phyloP scores from a whole-genome alignment of 2,113 vertebrate genomes.

The Vanacampus margaritifer region DNA sequence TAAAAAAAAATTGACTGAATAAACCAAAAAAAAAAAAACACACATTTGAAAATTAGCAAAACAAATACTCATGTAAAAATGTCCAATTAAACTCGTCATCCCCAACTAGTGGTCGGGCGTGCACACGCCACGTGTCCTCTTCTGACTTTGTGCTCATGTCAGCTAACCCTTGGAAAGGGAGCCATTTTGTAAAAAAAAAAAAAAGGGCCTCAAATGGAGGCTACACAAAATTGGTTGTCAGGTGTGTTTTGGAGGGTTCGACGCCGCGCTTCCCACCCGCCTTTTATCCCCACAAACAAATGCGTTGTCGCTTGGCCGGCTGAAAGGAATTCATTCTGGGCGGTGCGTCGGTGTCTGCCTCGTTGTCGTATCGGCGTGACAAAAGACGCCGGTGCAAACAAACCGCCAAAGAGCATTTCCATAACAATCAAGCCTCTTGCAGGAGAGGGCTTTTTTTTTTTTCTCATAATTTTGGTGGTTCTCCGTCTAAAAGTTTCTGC shows the following conservation, averaged over 20 bases:
- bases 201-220: background rate
- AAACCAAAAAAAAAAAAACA: too few relatives aligned
- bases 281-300: conserved; percentile 8
- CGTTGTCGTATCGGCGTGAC: conserved; percentile 21
- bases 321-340: conserved; percentile 30
- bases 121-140: background rate
- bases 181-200: background rate
- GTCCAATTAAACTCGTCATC: too few relatives aligned
- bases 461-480: background rate
- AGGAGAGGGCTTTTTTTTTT: conserved; percentile 9
- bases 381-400: conserved; percentile 42
- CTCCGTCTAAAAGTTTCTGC: background rate
- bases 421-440: conserved; percentile 13
- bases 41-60: too few relatives aligned
- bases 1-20: too few relatives aligned
- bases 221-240: conserved; percentile 9
- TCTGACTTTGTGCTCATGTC: background rate
- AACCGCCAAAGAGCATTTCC: conserved; percentile 14
- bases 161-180: background rate
- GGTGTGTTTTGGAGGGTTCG: conserved; percentile 27
- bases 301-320: conserved; percentile 13
- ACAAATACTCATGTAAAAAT: too few relatives aligned
- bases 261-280: conserved; percentile 1
- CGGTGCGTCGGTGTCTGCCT: conserved; percentile 29
- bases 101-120: background rate